A percentile compares a stretch with the other conserved stretches of the same genome.
Conservation (phyloP, 2,797 vertebrate species). For the Fundulus diaphanus region DNA sequence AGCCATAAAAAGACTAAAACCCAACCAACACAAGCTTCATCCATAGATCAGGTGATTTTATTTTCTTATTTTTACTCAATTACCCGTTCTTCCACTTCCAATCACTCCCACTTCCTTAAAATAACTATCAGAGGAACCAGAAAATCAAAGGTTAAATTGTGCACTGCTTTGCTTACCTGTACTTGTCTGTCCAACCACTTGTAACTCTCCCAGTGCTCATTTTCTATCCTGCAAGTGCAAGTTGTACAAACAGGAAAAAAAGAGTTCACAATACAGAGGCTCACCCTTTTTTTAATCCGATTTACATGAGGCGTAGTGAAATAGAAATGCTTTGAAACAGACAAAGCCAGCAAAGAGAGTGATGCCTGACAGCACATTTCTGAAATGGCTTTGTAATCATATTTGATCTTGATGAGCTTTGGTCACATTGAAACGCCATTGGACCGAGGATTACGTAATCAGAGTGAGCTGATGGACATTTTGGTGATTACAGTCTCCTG, state of each 20-base stretch:
- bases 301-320: constrained; percentile 8
- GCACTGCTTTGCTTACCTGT: constrained; percentile 61
- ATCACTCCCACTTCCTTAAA: not conserved
- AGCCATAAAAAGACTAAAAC: constrained; percentile 19
- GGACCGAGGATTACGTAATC: constrained; percentile 29
- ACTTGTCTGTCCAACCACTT: constrained; percentile 54
- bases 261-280: not conserved
- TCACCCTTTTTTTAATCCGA: not conserved
- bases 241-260: constrained; percentile 8
- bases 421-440: constrained; percentile 42
- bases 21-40: constrained; percentile 36
- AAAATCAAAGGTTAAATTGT: not conserved
- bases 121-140: not conserved
- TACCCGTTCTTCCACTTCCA: constrained; percentile 5
- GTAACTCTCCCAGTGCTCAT: constrained; percentile 60
- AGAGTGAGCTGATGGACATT: constrained; percentile 20
- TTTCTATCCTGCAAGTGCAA: constrained; percentile 55
- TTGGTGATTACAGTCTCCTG: constrained; percentile 1
- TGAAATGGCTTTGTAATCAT: constrained; percentile 68
- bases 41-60: constrained; percentile 18
- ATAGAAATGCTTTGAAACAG: constrained; percentile 11
- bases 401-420: constrained; percentile 49
- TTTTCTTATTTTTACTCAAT: not conserved
- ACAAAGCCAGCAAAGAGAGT: constrained; percentile 34
- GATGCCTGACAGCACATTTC: constrained; percentile 53